Evolutionary conservation across 2,113 vertebrate species (phyloP).

Genomic region (Cervus canadensis): DNA sequence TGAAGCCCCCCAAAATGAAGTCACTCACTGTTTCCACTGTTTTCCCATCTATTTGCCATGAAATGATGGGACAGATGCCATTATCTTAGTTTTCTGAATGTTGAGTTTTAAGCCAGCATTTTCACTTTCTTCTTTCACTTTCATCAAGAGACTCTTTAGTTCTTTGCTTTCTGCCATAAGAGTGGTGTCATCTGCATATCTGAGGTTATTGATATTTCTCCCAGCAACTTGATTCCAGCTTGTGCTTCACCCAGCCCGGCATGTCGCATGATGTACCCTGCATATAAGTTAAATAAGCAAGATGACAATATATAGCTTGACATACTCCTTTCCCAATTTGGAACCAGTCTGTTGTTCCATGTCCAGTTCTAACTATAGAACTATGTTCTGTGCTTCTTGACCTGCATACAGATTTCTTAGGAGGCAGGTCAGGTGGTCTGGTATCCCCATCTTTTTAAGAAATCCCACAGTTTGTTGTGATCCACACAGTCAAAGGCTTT

Average conservation of each 20-base stretch:
- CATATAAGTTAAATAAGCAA: not conserved
- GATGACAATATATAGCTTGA: not conserved
- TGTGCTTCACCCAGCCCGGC: not conserved
- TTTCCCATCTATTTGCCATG: not conserved
- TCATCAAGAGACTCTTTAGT: not conserved
- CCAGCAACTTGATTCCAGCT: not conserved
- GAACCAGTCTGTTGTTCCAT: not conserved
- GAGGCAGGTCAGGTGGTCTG: not conserved
- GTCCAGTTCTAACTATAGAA: not conserved
- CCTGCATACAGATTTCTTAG: not conserved
- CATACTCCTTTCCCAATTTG: not conserved
- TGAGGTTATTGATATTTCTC: not conserved
- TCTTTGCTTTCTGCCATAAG: not conserved
- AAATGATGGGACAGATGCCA: not conserved
- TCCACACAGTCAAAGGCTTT: not conserved
- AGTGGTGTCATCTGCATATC: not conserved
- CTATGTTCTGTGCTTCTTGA: not conserved
- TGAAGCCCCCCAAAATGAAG: not conserved
- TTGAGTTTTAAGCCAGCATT: not conserved
- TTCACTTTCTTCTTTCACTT: not conserved
- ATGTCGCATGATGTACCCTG: not conserved
- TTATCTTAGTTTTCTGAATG: not conserved
- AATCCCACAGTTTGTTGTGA: not conserved
- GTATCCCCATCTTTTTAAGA: not conserved
- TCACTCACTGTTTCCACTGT: not conserved